Base-by-base conservation (phyloP, 2,888 invertebrate species). In the Onthophagus sagittarius region DNA sequence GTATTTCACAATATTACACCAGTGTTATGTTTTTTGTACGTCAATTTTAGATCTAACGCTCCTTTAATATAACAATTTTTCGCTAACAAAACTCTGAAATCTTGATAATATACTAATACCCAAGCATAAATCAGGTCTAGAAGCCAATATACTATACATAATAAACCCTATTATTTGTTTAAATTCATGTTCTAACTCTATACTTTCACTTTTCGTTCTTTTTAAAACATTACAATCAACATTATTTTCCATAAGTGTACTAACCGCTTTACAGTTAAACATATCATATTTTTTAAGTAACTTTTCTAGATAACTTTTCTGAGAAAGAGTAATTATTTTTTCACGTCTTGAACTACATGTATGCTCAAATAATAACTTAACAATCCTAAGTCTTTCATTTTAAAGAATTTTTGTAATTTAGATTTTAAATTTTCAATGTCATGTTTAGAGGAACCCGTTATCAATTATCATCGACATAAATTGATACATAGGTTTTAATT, bases 381-480 rank as follows among this genome's bases (percentile, higher is more conserved):
- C 11, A 72, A 23, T 31, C 72, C 69, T 31, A 70, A 23, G 15
- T 70, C 72, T 72, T 72, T 72, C 69, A 62, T 72, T 72, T 72
- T 72, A 70, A 69, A 72, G 9, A 11, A 53, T 4, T 62, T 33
- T 53, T 72, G 53, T n/a, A 69, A 62, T 15, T 72, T 72, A 65
- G 15, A 6, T 70, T 72, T 72, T 69, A 72, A 62, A 23, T 15
- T 7, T 62, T 62, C 65, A 62, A 72, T 72, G 31, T 72, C 69
- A 39, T 63, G 15, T 62, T 69, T 62, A 69, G 62, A 72, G 4
- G 72, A 72, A 62, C 72, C 72, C 14, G 72, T 69, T 13, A 72
- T 72, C 69, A 72, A 70, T n/a, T n/a, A 23, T 62, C 69, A 62
- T 72, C 72, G 14, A 72, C 72, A 62, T 69, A 72, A 15, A 72